These are phyloP conservation scores for Amblyopsis rosae DNA, from an alignment of 2,113 vertebrate genomes.

Conservation along the genomic window DNA sequence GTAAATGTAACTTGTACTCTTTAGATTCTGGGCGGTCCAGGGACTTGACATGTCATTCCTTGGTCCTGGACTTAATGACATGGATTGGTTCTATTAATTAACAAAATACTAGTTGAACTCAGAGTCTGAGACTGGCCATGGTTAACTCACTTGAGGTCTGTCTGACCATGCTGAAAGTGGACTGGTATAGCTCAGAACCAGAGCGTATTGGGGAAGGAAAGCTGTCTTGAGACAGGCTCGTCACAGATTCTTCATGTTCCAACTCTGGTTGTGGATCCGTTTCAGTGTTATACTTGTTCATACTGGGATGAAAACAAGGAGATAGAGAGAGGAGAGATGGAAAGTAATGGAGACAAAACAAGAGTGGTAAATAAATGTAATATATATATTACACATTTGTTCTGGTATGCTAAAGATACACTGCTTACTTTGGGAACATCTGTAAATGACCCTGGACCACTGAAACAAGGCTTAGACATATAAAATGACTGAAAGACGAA, in stretches of 20 bases:
- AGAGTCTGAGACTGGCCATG: background rate
- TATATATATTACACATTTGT: no score
- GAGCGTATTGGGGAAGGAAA: constrained; percentile 77
- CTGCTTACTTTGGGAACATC: no score
- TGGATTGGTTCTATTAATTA: no score
- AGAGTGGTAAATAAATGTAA: no score
- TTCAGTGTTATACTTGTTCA: constrained; percentile 80
- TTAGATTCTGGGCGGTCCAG: no score
- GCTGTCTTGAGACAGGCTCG: constrained; percentile 59
- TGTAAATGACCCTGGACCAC: no score
- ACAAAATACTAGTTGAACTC: no score
- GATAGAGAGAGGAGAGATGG: constrained; percentile 6
- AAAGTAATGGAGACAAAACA: background rate
- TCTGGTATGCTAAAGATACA: no score
- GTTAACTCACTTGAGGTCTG: constrained; percentile 82
- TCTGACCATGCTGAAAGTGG: constrained; percentile 82
- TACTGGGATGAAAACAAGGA: constrained; percentile 59
- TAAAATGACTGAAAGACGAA: background rate
- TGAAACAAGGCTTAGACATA: no score
- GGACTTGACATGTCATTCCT: no score
- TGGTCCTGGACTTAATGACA: no score
- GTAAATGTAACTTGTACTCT: no score
- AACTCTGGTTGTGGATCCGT: constrained; percentile 78
- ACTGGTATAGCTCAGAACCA: constrained; percentile 79
- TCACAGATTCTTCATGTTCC: constrained; percentile 6